Evolutionary conservation across 1,140 invertebrate species (phyloP), one percentile per base, ranked within the genome.

Genomic region (Metaphire vulgaris): DNA sequence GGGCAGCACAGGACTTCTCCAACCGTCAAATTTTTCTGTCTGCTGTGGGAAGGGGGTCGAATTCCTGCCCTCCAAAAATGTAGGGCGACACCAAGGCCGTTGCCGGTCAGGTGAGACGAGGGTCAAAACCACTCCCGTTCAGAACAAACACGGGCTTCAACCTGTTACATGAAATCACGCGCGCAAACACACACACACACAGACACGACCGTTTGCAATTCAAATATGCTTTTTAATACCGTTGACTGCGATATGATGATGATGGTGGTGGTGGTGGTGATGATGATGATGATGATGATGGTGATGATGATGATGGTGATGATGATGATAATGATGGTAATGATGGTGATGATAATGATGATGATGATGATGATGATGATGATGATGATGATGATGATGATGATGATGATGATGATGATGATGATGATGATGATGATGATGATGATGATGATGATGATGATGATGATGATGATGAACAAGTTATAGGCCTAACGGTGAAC

Each of bases 311-410:
- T 56, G 21, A 56, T 12, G 6, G 41, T 6, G 6, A 56, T 56
- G 21, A 56, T 56, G 21, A 56, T 56, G 21, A 56, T 56, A 56
- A 56, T 56, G 21, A 56, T 56, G 21, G 41, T 6, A 56, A 56
- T 12, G 41, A 56, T 56, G 6, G 21, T 56, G 41, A 56, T 56
- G 41, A 56, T 56, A 21, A 56, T 56, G 41, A 56, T 56, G 41
- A 56, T 56, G 41, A 56, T 56, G 41, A 56, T 56, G 41, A 56
- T 56, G 41, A 56, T 56, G 41, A 56, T 56, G 41, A 56, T 56
- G 41, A 56, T 56, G 41, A 56, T 56, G 41, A 56, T 56, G 41
- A 56, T 56, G 41, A 56, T 56, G 41, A 56, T 56, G 41, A 56
- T 56, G 41, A 56, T 56, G 41, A 56, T 56, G 41, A 56, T 56